A percentile compares a stretch with the other conserved stretches of the same genome.
Evolutionary conservation across 2,888 invertebrate genomes (phyloP).

Genomic region (Bedellia somnulentella): DNA sequence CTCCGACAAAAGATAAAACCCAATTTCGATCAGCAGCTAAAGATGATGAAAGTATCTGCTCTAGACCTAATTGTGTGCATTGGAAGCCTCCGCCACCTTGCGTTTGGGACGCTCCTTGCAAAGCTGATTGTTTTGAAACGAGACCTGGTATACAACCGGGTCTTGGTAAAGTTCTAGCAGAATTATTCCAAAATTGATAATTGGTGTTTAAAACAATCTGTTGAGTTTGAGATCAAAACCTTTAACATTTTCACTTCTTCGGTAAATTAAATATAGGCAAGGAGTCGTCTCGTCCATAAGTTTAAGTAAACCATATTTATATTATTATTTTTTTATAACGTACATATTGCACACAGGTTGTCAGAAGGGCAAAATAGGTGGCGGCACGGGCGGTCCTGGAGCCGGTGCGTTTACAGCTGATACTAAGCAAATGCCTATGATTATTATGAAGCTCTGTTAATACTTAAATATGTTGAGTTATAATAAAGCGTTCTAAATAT

Average conservation of each 20-base stretch:
- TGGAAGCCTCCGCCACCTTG: slow-evolving; percentile 45
- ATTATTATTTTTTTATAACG: no score
- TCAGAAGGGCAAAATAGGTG: slow-evolving; percentile 17
- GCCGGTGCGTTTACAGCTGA: slow-evolving; percentile 16
- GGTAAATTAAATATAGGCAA: no score
- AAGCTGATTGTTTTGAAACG: slow-evolving; percentile 44
- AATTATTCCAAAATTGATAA: no score
- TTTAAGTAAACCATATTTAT: no score
- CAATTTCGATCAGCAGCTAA: no score
- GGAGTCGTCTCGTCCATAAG: no score
- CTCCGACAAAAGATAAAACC: background rate
- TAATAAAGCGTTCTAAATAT: no score
- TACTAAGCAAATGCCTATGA: slow-evolving; percentile 20
- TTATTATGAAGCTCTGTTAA: slow-evolving; percentile 49
- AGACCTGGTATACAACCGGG: slow-evolving; percentile 27
- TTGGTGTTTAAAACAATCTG: no score
- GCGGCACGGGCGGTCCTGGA: slow-evolving; percentile 20
- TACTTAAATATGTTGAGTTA: no score
- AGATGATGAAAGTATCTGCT: slow-evolving; percentile 21
- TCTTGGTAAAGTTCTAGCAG: no score
- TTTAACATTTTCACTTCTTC: no score
- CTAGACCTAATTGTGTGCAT: slow-evolving; percentile 35
- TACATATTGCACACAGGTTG: slow-evolving; percentile 39
- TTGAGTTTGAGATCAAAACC: no score
- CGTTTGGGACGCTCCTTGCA: slow-evolving; percentile 41